phyloP scores from a whole-genome alignment of 2,113 vertebrate species.

The Ceyx cyanopectus region DNA sequence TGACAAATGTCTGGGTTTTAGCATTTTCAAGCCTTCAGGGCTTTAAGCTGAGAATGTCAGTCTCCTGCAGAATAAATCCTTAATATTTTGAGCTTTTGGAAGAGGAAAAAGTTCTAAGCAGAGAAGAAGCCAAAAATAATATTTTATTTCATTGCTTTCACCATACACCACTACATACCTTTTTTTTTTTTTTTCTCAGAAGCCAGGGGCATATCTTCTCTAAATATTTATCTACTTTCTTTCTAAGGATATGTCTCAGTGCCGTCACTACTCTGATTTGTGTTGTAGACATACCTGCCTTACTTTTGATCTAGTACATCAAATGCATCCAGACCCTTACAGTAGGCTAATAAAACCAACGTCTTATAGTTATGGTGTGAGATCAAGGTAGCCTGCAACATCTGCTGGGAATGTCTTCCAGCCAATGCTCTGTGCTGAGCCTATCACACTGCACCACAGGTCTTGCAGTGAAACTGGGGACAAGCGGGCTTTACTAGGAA shows the following conservation, averaged over 20 bases:
- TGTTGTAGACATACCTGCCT: not conserved
- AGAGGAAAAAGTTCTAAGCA: not conserved
- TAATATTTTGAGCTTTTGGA: slow-evolving; percentile 26
- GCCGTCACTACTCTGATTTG: not conserved
- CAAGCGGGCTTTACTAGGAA: rapidly evolving
- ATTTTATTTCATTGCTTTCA: slow-evolving; percentile 36
- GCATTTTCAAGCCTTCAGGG: slow-evolving; percentile 37
- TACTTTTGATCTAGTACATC: not conserved
- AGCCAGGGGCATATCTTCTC: not conserved
- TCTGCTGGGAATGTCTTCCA: not conserved
- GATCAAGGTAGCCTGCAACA: not conserved
- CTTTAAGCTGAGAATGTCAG: slow-evolving; percentile 10
- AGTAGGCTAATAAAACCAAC: not conserved
- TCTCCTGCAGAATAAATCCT: slow-evolving; percentile 43
- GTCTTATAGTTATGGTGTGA: not conserved
- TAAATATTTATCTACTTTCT: slow-evolving; percentile 29
- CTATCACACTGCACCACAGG: not conserved
- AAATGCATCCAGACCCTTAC: not conserved
- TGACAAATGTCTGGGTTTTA: slow-evolving; percentile 58
- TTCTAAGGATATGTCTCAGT: not conserved
- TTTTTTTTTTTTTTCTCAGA: slow-evolving; percentile 18
- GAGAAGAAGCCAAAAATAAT: not conserved
- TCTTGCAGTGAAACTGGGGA: not conserved
- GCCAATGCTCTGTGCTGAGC: not conserved
- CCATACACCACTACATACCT: not conserved